Conservation (phyloP, 2,113 vertebrate species). For the Hystrix brachyura region DNA sequence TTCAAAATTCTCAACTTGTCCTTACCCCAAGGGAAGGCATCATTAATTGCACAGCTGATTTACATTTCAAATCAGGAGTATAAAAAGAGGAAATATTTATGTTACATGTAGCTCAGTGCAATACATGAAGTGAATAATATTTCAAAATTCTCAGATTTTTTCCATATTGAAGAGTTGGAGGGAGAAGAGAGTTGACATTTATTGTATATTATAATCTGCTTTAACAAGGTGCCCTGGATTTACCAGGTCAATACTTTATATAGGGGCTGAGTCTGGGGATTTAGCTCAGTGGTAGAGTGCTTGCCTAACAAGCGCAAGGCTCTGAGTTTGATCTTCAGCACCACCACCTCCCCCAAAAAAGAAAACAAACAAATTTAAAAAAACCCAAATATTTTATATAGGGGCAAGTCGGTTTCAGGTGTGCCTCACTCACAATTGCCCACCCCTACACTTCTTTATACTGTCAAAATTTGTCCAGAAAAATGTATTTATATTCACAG, state of each 20-base stretch:
- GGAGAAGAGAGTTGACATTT: conserved; percentile 1
- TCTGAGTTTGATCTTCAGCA: no score
- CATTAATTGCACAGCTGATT: neutral
- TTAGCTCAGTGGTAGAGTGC: no score
- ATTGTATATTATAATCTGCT: neutral
- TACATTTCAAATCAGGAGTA: neutral
- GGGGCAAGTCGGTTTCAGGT: neutral
- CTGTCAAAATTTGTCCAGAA: neutral
- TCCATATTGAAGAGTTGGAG: neutral
- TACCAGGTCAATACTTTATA: conserved; percentile 29
- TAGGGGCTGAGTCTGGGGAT: neutral
- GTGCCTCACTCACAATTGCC: neutral
- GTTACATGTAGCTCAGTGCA: neutral
- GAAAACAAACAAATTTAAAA: no score
- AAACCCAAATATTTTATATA: neutral
- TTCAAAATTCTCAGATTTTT: neutral
- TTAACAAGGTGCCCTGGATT: conserved; percentile 1
- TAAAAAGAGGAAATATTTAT: neutral
- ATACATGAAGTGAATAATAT: neutral
- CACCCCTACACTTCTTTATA: neutral
- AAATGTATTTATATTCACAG: neutral
- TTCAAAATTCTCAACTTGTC: neutral
- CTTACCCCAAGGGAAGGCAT: neutral
- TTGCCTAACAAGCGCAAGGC: no score
- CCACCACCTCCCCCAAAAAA: no score